A percentile compares a stretch with the other conserved stretches of the same genome.
These are phyloP conservation scores for Drosophila leontia DNA, from an alignment of 1,140 invertebrate species.

Conservation along the genomic window DNA sequence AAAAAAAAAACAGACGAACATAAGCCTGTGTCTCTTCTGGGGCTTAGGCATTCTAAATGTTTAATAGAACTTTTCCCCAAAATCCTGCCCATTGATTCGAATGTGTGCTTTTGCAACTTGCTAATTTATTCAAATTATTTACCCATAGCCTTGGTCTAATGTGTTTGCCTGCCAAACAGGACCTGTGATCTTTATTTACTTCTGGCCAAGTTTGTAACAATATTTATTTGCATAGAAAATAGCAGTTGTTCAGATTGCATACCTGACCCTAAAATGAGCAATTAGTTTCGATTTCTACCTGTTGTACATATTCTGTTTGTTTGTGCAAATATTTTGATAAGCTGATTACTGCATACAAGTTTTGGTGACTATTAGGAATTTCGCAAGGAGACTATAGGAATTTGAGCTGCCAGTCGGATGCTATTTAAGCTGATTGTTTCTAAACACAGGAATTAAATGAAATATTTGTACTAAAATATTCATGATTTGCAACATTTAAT, in stretches of 20 bases:
- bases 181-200: constrained; percentile 63
- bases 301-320: background rate
- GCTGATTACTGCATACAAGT: constrained; percentile 47
- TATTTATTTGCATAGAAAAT: constrained; percentile 21
- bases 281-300: constrained; percentile 17
- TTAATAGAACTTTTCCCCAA: constrained; percentile 50
- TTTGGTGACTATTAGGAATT: constrained; percentile 19
- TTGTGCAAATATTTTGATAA: constrained; percentile 51
- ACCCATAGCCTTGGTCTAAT: constrained; percentile 59
- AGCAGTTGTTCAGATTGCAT: constrained; percentile 13
- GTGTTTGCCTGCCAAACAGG: constrained; percentile 55
- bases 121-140: constrained; percentile 76
- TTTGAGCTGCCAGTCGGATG: background rate
- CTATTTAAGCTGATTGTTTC: constrained; percentile 14
- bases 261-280: constrained; percentile 48
- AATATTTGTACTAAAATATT: background rate
- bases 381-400: background rate
- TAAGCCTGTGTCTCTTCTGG: constrained; percentile 53
- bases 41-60: constrained; percentile 57
- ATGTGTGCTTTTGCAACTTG: constrained; percentile 23
- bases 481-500: background rate
- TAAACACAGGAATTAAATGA: background rate
- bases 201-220: constrained; percentile 46
- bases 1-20: background rate
- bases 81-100: constrained; percentile 23